Evolutionary conservation across 1,140 invertebrate species (phyloP).

Genomic region (Brachionus rotundiformis): DNA sequence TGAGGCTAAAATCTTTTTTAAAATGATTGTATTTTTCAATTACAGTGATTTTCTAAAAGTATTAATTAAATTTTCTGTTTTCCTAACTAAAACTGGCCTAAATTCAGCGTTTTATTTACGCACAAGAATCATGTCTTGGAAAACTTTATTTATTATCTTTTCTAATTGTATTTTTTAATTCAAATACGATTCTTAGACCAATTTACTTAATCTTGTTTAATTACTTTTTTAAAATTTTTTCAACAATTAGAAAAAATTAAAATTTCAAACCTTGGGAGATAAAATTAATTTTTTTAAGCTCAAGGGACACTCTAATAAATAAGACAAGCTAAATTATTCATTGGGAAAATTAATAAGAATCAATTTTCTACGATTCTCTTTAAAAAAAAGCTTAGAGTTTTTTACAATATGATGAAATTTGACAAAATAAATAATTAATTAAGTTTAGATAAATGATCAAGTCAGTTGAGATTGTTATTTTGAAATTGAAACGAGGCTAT

Average conservation of each 20-base stretch:
- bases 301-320: neutral
- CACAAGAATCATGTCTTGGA: neutral
- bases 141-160: neutral
- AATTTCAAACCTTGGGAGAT: neutral
- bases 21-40: neutral
- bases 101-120: neutral
- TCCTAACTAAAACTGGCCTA: neutral
- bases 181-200: too few relatives aligned
- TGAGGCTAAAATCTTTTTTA: neutral
- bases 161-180: too few relatives aligned
- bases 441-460: too few relatives aligned
- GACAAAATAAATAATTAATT: neutral
- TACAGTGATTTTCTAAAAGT: neutral
- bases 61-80: conserved; percentile 7
- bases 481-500: neutral
- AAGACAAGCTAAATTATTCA: neutral
- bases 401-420: neutral
- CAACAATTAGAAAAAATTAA: neutral
- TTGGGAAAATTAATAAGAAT: neutral
- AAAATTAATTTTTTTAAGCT: neutral
- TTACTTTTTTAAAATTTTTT: too few relatives aligned
- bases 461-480: too few relatives aligned
- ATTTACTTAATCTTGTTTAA: too few relatives aligned
- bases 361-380: too few relatives aligned
- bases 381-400: neutral